Evolutionary conservation across 2,797 vertebrate genomes (phyloP).

Genomic region (Meda fulgida): DNA sequence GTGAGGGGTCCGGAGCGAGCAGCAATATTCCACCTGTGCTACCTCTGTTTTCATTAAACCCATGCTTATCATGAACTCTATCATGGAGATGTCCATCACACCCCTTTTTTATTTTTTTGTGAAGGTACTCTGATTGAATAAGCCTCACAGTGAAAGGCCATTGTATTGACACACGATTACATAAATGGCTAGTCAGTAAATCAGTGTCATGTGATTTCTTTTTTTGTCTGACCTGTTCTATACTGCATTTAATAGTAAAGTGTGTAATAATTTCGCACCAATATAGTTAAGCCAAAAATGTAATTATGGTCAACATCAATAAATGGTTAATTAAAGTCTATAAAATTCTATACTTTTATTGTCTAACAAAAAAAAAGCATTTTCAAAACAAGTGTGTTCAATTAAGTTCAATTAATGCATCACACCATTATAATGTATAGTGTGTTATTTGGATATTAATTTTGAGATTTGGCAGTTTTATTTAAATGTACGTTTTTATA

Average conservation of each 20-base stretch:
- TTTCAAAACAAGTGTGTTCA: background rate
- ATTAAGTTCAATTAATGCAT: too few relatives aligned
- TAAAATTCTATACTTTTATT: background rate
- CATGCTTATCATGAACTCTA: slow-evolving; percentile 28
- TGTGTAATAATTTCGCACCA: background rate
- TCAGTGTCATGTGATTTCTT: too few relatives aligned
- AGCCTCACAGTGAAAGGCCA: background rate
- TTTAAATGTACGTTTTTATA: background rate
- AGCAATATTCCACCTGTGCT: slow-evolving; percentile 48
- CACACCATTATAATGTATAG: background rate
- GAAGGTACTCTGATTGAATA: background rate
- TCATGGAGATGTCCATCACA: slow-evolving; percentile 55
- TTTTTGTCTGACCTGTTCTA: too few relatives aligned
- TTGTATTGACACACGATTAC: background rate
- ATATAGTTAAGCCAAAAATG: too few relatives aligned
- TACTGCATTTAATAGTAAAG: too few relatives aligned
- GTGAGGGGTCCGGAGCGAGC: slow-evolving; percentile 52
- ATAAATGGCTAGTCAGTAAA: too few relatives aligned
- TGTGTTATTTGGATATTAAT: background rate
- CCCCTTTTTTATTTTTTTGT: background rate
- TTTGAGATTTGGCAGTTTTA: background rate
- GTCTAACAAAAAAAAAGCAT: background rate
- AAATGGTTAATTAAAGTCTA: background rate
- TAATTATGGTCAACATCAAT: background rate
- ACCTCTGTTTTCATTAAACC: slow-evolving; percentile 51